A percentile compares a stretch with the other conserved stretches of the same genome.
Conservation (phyloP, 2,888 invertebrate species). For the Trissoscelio sp. region DNA sequence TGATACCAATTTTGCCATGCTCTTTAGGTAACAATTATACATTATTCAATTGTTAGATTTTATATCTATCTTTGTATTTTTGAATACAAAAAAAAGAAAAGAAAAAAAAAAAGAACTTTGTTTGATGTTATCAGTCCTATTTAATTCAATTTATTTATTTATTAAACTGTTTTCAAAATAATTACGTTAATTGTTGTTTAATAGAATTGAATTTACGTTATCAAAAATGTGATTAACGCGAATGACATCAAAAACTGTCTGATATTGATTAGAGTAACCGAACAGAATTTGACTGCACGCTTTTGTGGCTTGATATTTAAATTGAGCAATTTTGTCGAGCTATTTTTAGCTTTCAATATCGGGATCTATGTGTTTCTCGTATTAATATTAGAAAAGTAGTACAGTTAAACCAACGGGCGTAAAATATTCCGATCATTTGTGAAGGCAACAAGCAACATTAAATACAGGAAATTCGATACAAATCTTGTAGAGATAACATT, state of each 20-base stretch:
- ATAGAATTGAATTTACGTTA: conserved; percentile 23
- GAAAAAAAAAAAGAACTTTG: too few relatives aligned
- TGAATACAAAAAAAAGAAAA: too few relatives aligned
- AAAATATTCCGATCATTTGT: conserved; percentile 44
- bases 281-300: conserved; percentile 37
- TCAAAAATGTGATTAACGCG: conserved; percentile 7
- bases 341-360: conserved; percentile 50
- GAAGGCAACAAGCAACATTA: conserved; percentile 32
- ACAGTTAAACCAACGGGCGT: conserved; percentile 35
- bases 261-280: conserved; percentile 30
- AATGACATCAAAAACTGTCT: conserved; percentile 7
- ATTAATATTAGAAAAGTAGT: conserved; percentile 56
- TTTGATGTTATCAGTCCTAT: too few relatives aligned
- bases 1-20: conserved; percentile 66
- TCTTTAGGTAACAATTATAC: conserved; percentile 59
- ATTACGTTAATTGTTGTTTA: background rate
- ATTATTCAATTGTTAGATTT: conserved; percentile 9
- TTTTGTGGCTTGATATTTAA: conserved; percentile 41
- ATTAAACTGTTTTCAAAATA: too few relatives aligned
- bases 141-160: too few relatives aligned
- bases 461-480: conserved; percentile 48
- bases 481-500: conserved; percentile 41
- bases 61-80: too few relatives aligned
- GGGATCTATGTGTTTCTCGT: conserved; percentile 30
- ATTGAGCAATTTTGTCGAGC: conserved; percentile 48